phyloP scores from a whole-genome alignment of 2,113 vertebrate species.

The Theristicus caerulescens region DNA sequence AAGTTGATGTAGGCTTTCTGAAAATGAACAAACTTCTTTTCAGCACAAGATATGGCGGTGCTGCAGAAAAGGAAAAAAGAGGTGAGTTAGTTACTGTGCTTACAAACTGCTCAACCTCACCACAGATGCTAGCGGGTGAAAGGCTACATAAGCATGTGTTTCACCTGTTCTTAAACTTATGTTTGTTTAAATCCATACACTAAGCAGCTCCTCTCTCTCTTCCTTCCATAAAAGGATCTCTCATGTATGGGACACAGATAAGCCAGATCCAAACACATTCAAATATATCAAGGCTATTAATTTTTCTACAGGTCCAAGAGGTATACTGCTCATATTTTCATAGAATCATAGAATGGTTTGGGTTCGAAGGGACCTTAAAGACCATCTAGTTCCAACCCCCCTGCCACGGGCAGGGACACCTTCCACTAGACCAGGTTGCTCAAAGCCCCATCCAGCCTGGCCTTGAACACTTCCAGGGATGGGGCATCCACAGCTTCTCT shows the following conservation, averaged over 20 bases:
- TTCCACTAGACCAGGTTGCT: neutral
- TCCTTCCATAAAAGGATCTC: neutral
- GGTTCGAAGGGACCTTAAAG: neutral
- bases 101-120: neutral
- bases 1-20: conserved; percentile 35
- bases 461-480: neutral
- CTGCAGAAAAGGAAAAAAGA: conserved; percentile 49
- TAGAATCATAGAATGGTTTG: neutral
- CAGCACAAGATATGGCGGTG: conserved; percentile 26
- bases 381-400: neutral
- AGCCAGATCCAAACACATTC: neutral
- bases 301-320: neutral
- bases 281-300: neutral
- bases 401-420: neutral
- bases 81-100: neutral
- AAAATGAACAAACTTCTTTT: conserved; percentile 43
- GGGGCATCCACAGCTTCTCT: neutral
- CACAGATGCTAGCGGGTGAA: neutral
- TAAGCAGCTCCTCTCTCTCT: neutral
- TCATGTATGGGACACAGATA: neutral
- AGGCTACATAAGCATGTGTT: neutral
- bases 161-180: neutral
- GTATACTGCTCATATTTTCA: neutral
- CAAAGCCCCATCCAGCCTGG: neutral
- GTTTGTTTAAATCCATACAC: neutral